Evolutionary conservation across 1,140 invertebrate genomes (phyloP), one percentile per base, ranked within the genome.

Genomic region (Odontomachus brunneus): DNA sequence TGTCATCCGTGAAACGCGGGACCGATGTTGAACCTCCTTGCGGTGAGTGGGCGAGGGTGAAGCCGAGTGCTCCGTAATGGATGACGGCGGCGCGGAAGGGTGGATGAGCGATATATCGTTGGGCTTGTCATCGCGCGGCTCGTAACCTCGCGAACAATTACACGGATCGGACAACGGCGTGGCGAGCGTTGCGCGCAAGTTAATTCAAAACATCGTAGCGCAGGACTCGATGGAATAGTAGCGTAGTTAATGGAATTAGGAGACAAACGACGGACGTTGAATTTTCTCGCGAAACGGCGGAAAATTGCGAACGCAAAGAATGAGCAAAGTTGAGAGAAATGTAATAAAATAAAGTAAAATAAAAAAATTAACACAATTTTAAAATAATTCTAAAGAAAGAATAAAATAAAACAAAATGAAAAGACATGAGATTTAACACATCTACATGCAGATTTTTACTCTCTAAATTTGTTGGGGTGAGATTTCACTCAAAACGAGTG

Each of bases 11-110:
- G 86, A 88, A 88, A 88, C 87, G 84, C 78, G 67, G 74, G 82
- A 86, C 84, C 87, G 87, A 82, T 84, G 88, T 89, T 89, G 75
- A 84, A 89, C 74, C 88, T 89, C 53, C 88, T 88, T 86, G 88
- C 33, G 88, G 85, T 83, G 81, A 87, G 82, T 85, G 84, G 83
- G 84, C 84, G 88, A 89, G 88, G 88, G 88, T 86, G 82, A 86
- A 62, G 29, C 87, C 73, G 63, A 60, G 72, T 82, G 63, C 84
- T 60, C 62, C 71, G 78, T 85, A 88, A 88, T 88, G 80, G 87
- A 88, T 89, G 76, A 73, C 72, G 80, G 60, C 63, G 63, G 75
- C 66, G 53, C 72, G 84, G 71, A 89, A 89, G 88, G 88, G 88
- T 89, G 84, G 88, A 88, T 72, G 72, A 75, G 80, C 87, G 83